phyloP scores from a whole-genome alignment of 37 sponge, comb jelly and placozoan genomes.

The Hormiphora californensis region DNA sequence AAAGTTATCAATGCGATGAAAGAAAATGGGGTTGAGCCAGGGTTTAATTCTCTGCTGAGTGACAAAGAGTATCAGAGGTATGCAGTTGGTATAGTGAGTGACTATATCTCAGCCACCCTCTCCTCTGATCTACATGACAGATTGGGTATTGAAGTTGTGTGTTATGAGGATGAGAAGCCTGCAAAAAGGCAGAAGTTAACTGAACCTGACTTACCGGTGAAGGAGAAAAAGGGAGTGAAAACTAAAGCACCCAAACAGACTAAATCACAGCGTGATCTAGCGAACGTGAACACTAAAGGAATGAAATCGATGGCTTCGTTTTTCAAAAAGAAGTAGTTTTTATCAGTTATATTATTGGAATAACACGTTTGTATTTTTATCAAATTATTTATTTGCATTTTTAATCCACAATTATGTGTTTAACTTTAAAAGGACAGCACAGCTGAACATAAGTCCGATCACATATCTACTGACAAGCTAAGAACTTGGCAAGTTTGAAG shows the following conservation, averaged over 20 bases:
- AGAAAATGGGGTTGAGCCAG: neutral
- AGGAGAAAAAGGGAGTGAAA: too few relatives aligned
- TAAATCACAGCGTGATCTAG: neutral
- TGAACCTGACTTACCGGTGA: neutral
- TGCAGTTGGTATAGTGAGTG: constrained; percentile 30
- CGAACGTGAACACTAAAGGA: neutral
- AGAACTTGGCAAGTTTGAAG: too few relatives aligned
- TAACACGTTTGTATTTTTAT: too few relatives aligned
- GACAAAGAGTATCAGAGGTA: neutral
- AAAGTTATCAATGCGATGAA: neutral
- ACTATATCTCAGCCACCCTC: neutral
- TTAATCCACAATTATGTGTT: too few relatives aligned
- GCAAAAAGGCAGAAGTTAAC: neutral
- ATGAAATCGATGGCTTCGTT: constrained; percentile 53
- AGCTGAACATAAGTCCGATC: too few relatives aligned
- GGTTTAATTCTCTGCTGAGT: neutral
- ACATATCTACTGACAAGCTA: too few relatives aligned
- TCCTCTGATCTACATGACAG: constrained; percentile 30
- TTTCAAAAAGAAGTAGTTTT: constrained; percentile 48
- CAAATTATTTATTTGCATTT: too few relatives aligned
- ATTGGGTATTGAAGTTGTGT: neutral
- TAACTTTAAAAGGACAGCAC: too few relatives aligned
- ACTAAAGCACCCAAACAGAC: neutral
- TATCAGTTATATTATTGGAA: too few relatives aligned
- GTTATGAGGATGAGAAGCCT: constrained; percentile 17